A percentile compares a stretch with the other conserved stretches of the same genome.
Conservation (phyloP, 2,888 invertebrate species). For the Meliscaeva auricollis region DNA sequence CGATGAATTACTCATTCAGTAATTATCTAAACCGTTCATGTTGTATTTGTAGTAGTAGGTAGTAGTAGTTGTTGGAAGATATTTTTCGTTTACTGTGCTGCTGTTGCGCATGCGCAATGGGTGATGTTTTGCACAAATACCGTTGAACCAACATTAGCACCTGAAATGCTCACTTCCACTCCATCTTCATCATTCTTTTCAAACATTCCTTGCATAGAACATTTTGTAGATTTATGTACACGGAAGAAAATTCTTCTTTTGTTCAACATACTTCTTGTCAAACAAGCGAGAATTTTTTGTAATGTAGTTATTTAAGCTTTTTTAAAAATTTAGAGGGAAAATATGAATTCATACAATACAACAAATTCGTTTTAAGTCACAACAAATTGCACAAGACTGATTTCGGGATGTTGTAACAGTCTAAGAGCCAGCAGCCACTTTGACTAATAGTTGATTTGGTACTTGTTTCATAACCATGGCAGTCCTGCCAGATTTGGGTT, state of each 20-base stretch:
- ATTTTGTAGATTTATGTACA: neutral
- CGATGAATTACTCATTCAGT: conserved; percentile 65
- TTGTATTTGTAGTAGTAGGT: conserved; percentile 29
- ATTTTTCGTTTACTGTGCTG: conserved; percentile 24
- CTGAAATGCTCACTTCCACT: conserved; percentile 55
- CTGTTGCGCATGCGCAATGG: conserved; percentile 40
- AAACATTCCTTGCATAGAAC: conserved; percentile 32
- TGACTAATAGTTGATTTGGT: no score
- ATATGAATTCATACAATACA: no score
- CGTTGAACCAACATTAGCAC: conserved; percentile 69
- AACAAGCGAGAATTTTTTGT: no score
- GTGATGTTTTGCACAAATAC: conserved; percentile 68
- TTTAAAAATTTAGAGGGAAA: no score
- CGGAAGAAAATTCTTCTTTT: neutral
- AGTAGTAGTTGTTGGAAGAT: conserved; percentile 15
- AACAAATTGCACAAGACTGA: no score
- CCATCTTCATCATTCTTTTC: conserved; percentile 39
- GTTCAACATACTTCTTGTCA: no score
- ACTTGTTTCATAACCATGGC: no score
- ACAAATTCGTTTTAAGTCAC: no score
- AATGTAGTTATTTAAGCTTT: no score
- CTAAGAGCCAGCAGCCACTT: no score
- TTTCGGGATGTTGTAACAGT: no score
- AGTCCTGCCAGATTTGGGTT: no score
- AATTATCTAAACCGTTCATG: conserved; percentile 66